Base-by-base conservation (phyloP, 2,113 vertebrate genomes). In the Pelobates fuscus region DNA sequence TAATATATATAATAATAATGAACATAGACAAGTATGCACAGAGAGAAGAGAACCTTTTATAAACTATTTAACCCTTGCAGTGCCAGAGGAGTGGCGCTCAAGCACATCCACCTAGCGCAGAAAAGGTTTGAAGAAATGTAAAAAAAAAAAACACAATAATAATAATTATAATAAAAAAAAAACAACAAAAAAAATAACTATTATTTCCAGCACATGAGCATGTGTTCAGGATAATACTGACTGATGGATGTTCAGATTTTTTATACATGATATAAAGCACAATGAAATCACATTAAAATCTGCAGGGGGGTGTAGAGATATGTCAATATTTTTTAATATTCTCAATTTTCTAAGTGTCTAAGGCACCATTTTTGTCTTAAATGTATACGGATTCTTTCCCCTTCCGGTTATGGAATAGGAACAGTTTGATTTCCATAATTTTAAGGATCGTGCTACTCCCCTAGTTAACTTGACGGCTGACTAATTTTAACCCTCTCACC, bases 351-450 rank as follows among this genome's bases (percentile, higher is more conserved):
- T 52, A 44, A 67, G 73, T 68, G 73, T 59, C 73, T 77, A 77
- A 77, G 73, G 73, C 73, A 77, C 73, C 55, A n/a, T 8, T 60
- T 71, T 75, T 59, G 61, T 75, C 37, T 23, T n/a, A n/a, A n/a
- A n/a, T n/a, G n/a, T n/a, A n/a, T n/a, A n/a, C n/a, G n/a, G n/a
- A n/a, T n/a, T n/a, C n/a, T n/a, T n/a, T n/a, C n/a, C n/a, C n/a
- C n/a, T n/a, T n/a, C n/a, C n/a, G n/a, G n/a, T n/a, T n/a, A n/a
- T 30, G 26, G 23, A 18, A 70, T 54, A 69, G 15, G n/a, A 24
- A 5, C 29, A 32, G 29, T 43, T 18, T 20, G 27, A 11, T 37
- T 18, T 18, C 44, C 44, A 18, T 14, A 49, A 3, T 49, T 49
- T 17, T 14, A 54, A 61, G 23, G n/a, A 71, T 25, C 30, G 37